A percentile compares a stretch with the other conserved stretches of the same genome.
Conservation (phyloP, 2,797 vertebrate species). For the Vultur gryphus region DNA sequence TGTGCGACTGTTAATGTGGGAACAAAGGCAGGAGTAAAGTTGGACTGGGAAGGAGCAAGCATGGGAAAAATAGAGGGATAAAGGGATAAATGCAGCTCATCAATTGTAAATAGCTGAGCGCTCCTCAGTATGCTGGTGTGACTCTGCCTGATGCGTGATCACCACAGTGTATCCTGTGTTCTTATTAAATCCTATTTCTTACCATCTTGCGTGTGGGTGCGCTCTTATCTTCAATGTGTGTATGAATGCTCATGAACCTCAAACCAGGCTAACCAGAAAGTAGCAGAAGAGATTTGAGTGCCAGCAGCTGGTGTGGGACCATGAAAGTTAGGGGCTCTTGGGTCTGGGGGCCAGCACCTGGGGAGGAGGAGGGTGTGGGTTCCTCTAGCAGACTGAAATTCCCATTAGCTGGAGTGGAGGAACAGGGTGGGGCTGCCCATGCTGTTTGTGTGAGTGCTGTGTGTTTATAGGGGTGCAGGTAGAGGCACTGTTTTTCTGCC, state of each 20-base stretch:
- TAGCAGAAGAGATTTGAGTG: background rate
- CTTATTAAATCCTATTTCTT: background rate
- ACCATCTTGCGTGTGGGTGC: accelerated
- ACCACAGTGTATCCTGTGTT: accelerated
- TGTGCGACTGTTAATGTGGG: background rate
- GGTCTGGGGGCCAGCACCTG: background rate
- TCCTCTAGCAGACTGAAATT: background rate
- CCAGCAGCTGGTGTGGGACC: background rate
- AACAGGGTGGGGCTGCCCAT: background rate
- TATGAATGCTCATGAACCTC: background rate
- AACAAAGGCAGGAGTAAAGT: background rate
- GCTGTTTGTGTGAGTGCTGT: background rate
- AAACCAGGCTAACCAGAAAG: background rate
- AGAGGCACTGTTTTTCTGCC: background rate
- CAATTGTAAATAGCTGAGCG: accelerated
- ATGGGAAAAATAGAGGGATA: background rate
- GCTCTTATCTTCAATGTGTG: background rate
- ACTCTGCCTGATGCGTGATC: background rate
- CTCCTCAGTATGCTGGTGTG: background rate
- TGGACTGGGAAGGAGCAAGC: background rate
- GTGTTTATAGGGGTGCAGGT: background rate
- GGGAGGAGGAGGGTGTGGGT: background rate
- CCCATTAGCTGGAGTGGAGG: background rate
- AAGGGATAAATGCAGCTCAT: background rate
- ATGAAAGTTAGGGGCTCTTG: background rate